These are phyloP conservation scores for Gnathonemus echidnorhynchus DNA, from an alignment of 2,113 vertebrate species.

Conservation along the genomic window DNA sequence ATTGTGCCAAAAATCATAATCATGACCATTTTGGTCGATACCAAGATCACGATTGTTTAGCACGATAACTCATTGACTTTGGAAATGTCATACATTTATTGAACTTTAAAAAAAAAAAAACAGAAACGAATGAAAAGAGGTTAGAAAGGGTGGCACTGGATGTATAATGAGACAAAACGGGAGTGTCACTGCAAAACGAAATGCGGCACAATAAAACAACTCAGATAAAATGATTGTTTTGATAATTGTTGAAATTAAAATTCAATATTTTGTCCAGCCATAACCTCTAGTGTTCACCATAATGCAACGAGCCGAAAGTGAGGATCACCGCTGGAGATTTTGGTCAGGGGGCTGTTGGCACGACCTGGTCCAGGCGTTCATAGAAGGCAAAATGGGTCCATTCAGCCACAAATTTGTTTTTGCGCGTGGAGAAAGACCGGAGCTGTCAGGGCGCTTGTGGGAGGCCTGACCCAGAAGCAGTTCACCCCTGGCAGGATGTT, in stretches of 20 bases:
- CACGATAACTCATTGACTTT: neutral
- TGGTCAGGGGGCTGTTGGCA: neutral
- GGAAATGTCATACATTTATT: neutral
- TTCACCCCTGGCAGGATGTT: neutral
- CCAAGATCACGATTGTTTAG: neutral
- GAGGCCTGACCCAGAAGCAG: constrained; percentile 2
- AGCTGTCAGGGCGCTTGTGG: neutral
- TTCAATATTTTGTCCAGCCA: neutral
- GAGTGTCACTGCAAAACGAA: neutral
- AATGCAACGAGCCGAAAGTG: no score
- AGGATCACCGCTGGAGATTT: neutral
- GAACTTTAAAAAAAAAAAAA: neutral
- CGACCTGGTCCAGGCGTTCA: neutral
- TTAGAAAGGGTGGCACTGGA: neutral
- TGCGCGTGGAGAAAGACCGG: neutral
- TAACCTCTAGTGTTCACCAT: neutral
- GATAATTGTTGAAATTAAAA: neutral
- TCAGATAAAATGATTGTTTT: neutral
- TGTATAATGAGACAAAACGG: neutral
- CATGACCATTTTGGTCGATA: neutral
- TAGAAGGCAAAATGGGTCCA: neutral
- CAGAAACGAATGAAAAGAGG: neutral
- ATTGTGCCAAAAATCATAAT: neutral
- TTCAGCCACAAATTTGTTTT: neutral
- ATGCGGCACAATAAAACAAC: neutral